Base-by-base conservation (phyloP, 1,140 invertebrate genomes). In the Scaptomyza pallida region DNA sequence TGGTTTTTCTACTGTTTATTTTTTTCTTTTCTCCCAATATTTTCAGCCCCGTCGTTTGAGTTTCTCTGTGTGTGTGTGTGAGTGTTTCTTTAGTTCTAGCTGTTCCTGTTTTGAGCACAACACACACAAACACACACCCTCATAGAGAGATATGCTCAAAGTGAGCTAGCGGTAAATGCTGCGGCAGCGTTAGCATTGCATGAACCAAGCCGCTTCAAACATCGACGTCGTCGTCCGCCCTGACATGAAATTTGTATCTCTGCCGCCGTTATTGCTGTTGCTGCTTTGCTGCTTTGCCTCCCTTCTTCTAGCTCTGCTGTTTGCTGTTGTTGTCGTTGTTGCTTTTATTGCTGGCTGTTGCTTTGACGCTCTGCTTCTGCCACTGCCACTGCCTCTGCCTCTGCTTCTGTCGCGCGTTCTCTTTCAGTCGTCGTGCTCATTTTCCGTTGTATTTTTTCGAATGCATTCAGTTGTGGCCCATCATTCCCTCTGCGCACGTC, bases 401-500 rank as follows among this genome's bases (percentile, higher is more conserved):
- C 56, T 59, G 56, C 50, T n/a, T 26, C 45, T 59, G 55, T 50
- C 45, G 15, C 19, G 21, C 43, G 15, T 15, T 17, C 43, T 40
- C 44, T 30, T 30, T 21, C 35, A 61, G 65, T 60, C 65, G 65
- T 60, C 62, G 82, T 75, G 83, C 82, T 88, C 82, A 85, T 86
- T 85, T 85, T 79, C 80, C 81, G 81, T 75, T 88, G 83, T 86
- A 88, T 72, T 86, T 86, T 75, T 75, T 89, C 78, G 78, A 78
- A 72, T 86, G 82, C 82, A 86, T 71, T 86, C 83, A 77, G 75
- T 69, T 70, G 77, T 77, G 62, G 65, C 65, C 65, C 72, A 81
- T 85, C 86, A 89, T 89, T 89, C 75, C 81, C 81, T 89, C 82
- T 82, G 86, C 86, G 86, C 75, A 82, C 86, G 89, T 89, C 81